Base-by-base conservation (phyloP, 2,113 vertebrate species). In the Coryphaenoides rupestris region DNA sequence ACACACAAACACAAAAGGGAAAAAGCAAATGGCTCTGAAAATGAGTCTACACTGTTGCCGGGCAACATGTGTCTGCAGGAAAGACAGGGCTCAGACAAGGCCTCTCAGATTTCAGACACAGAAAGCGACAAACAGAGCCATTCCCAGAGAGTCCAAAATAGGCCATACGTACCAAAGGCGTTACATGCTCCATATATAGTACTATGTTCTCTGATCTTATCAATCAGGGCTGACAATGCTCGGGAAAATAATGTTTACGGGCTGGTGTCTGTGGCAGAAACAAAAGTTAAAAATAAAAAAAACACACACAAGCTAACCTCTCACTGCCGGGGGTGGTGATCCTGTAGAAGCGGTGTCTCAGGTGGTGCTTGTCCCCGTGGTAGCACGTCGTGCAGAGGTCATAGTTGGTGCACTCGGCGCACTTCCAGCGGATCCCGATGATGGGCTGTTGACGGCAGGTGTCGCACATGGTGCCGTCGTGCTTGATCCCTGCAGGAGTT, bases 391-490 rank as follows among this genome's bases (percentile, higher is more conserved):
- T 99, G 82, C 97, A 99, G 78, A 99, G 91, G 80, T 99, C 97
- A 54, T 99, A 99, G 90, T 99, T 99, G 6, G 97, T 98, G 87
- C 97, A 99, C 70, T 99, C 97, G 0, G 97, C 97, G 87, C 97
- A 99, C 76, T 99, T 99, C 97, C 97, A 99, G 68, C 97, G 94
- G 84, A 99, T 98, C 57, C 97, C 97, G 72, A 99, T 99, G 89
- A 99, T 99, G 16, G 97, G 97, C 65, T 99, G 97, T 77, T 98
- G 96, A 22, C 97, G 93, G 83, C 97, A 99, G 23, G 97, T 99
- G 83, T 99, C 97, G 77, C 97, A 99, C 97, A 99, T 99, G 71
- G 97, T 99, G 71, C 97, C 97, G 72, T 99, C 97, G 16, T 99
- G 97, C 75, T 99, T 99, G 83, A 99, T 98, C 74, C 97, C 97